Percentiles rank a stretch among this genome's conserved stretches.
Conservation (phyloP, 2,113 vertebrate genomes). For the Manacus vitellinus region DNA sequence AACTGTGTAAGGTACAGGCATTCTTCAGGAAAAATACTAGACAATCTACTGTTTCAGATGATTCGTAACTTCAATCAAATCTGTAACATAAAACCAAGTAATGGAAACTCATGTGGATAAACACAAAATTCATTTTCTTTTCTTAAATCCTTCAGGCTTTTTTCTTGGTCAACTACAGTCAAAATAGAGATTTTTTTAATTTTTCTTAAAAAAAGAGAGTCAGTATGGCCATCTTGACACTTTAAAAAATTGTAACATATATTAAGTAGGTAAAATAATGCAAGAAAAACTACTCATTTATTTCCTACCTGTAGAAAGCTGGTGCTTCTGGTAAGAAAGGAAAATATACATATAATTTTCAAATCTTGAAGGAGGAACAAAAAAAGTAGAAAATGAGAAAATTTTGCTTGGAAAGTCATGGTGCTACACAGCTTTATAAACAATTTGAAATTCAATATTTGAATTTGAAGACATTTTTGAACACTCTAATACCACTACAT, state of each 20-base stretch:
- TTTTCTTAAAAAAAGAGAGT: background rate
- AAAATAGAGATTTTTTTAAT: background rate
- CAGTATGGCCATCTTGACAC: background rate
- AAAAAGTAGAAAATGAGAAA: background rate
- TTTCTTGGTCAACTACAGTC: background rate
- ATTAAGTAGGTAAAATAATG: background rate
- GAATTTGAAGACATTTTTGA: background rate
- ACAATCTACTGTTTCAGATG: background rate
- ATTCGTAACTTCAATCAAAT: background rate
- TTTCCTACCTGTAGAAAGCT: background rate
- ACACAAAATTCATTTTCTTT: background rate
- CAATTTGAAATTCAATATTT: background rate
- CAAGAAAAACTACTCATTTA: background rate
- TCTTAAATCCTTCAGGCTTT: background rate
- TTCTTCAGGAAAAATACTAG: background rate
- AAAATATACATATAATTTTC: background rate
- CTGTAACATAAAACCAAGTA: background rate
- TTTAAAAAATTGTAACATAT: background rate
- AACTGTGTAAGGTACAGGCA: background rate
- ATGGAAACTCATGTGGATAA: background rate
- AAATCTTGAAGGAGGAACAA: background rate
- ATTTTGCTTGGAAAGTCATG: background rate
- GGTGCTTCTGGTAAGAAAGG: background rate
- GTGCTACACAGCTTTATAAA: background rate
- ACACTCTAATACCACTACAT: background rate